Evolutionary conservation across 2,888 invertebrate species (phyloP), one percentile per base, ranked within the genome.

Genomic region (Erebia epiphron): DNA sequence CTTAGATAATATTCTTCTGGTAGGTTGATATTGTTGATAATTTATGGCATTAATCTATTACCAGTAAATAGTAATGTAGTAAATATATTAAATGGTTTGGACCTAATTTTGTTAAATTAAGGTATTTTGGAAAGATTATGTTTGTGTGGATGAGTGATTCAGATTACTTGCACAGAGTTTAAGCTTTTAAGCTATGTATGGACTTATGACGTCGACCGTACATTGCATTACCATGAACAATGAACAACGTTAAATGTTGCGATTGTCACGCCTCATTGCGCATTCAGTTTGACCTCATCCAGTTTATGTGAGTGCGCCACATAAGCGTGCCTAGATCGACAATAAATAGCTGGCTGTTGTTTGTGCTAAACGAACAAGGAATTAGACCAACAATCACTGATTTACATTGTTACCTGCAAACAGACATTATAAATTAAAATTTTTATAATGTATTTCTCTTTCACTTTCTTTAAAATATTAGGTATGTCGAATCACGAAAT

Each of bases 191-290:
- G 35, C 35, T 35, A 35, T 35, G 35, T 35, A 26, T 35, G 35
- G 35, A 35, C 35, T 7, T 35, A 7, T 35, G 35, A 35, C 7
- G 35, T 35, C 35, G 35, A 35, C 7, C 35, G 35, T 18, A 11
- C 43, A 61, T 46, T 43, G 18, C 61, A 41, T 43, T n/a, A 60
- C 2, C 60, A 35, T n/a, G 41, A 61, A 61, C 61, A 43, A 60
- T 61, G 57, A 18, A 41, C 41, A 60, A 43, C 41, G 61, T 61
- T 61, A 43, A 61, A 61, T 60, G 41, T 58, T 16, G 60, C 61
- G 41, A 61, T 46, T 61, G 61, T 61, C 46, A 16, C 61, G 18
- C 11, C 18, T 61, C 61, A 61, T 61, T 43, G 43, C 2, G 11
- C 61, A 61, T 61, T 61, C 43, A 18, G 61, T 61, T 41, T 43